A percentile compares a stretch with the other conserved stretches of the same genome.
Evolutionary conservation across 2,888 invertebrate genomes (phyloP).

Genomic region (Tyria jacobaeae): DNA sequence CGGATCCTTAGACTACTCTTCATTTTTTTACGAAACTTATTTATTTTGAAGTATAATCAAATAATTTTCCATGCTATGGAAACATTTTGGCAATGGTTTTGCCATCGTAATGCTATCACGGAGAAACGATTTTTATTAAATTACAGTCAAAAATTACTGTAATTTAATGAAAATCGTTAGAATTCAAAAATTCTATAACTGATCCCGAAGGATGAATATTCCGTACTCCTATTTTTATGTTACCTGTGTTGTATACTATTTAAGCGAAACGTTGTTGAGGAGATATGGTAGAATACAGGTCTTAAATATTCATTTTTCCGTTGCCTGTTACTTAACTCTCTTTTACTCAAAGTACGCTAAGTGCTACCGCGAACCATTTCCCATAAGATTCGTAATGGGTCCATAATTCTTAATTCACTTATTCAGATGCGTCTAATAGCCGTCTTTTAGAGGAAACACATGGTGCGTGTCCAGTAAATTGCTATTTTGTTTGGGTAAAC

Average conservation of each 20-base stretch:
- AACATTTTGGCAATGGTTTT: too few species aligned
- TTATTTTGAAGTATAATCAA: too few species aligned
- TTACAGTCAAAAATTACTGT: too few species aligned
- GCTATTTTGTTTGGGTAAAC: conserved; percentile 4
- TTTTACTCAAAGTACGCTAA: conserved; percentile 24
- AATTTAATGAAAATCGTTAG: too few species aligned
- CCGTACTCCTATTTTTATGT: background rate
- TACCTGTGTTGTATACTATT: background rate
- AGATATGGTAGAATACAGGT: background rate
- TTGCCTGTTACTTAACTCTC: conserved; percentile 7
- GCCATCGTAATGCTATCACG: too few species aligned
- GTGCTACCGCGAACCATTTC: conserved; percentile 39
- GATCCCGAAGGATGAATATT: too few species aligned
- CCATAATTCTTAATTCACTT: conserved; percentile 48
- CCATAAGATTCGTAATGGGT: conserved; percentile 35
- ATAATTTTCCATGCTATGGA: too few species aligned
- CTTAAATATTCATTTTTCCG: background rate
- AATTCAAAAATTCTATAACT: too few species aligned
- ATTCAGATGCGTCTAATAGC: conserved; percentile 37
- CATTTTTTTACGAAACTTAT: too few species aligned
- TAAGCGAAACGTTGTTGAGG: background rate
- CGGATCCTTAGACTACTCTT: too few species aligned
- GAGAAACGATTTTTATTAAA: too few species aligned
- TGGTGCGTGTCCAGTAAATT: conserved; percentile 15
- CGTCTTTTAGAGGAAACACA: conserved; percentile 27